A percentile compares a stretch with the other conserved stretches of the same genome.
These are phyloP conservation scores for Cladopsammia gracilis DNA, from an alignment of 64 coral and sea anemone genomes.

Conservation along the genomic window DNA sequence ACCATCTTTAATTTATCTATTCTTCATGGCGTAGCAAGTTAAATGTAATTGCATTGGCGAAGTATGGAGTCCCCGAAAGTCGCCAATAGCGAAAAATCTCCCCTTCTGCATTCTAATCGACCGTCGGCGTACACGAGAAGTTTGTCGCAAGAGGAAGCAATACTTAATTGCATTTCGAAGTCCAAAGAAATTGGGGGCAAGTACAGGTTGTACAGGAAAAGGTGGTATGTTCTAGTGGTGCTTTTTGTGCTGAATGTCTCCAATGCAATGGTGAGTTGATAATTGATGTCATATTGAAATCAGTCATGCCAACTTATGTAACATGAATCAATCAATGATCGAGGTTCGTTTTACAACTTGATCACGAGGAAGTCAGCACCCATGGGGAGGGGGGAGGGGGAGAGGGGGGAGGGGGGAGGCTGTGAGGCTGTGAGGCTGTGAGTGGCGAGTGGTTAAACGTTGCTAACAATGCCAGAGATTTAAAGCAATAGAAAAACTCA, in stretches of 20 bases:
- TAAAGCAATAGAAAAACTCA: no score
- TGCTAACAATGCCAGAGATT: no score
- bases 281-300: no score
- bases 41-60: neutral
- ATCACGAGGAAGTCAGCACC: no score
- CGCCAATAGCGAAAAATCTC: conserved; percentile 38
- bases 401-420: no score
- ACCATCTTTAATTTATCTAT: neutral
- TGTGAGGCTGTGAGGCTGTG: no score
- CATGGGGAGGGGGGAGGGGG: no score
- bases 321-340: no score
- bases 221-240: conserved; percentile 93
- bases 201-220: conserved; percentile 75
- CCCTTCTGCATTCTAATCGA: conserved; percentile 45
- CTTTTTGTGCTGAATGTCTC: conserved; percentile 86
- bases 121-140: neutral
- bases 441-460: no score
- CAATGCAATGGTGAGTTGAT: conserved; percentile 90
- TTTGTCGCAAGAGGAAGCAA: conserved; percentile 75
- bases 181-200: conserved; percentile 1
- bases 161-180: conserved; percentile 36
- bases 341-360: no score
- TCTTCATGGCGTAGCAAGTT: neutral
- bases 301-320: no score
- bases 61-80: neutral